Conservation (phyloP, 1,140 invertebrate genomes). For the Macrobrachium nipponense region DNA sequence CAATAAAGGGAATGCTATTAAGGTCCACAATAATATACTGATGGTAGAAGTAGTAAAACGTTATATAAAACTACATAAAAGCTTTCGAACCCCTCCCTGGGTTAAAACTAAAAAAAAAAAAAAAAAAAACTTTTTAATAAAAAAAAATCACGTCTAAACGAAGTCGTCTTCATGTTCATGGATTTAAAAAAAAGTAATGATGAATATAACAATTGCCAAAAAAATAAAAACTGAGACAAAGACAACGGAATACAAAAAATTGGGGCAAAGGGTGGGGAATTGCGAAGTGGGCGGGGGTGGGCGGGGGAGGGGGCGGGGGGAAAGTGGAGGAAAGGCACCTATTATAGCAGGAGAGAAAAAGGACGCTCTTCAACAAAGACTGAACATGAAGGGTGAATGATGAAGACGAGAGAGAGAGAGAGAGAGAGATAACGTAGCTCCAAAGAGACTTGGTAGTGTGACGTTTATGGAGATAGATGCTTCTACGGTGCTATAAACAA, state of each 20-base stretch:
- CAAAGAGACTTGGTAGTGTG: too few species aligned
- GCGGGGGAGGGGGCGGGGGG: background rate
- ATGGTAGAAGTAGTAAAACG: too few species aligned
- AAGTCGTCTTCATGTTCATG: too few species aligned
- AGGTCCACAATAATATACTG: too few species aligned
- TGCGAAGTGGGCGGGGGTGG: background rate
- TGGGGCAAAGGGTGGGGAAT: background rate
- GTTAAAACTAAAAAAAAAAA: too few species aligned
- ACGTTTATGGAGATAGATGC: too few species aligned
- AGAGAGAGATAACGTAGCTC: background rate
- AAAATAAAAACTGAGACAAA: background rate
- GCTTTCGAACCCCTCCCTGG: too few species aligned
- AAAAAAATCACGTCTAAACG: background rate
- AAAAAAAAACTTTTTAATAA: background rate
- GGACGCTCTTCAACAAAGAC: background rate
- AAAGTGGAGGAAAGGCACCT: background rate
- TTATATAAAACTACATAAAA: too few species aligned
- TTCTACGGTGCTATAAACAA: too few species aligned
- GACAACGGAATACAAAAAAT: background rate
- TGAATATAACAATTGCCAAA: too few species aligned
- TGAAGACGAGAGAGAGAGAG: constrained; percentile 1
- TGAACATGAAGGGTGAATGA: background rate
- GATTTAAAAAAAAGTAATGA: too few species aligned
- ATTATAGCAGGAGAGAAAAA: background rate
- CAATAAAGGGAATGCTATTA: background rate